Conservation (phyloP, 2,797 vertebrate genomes). For the Cichlasoma orientale region DNA sequence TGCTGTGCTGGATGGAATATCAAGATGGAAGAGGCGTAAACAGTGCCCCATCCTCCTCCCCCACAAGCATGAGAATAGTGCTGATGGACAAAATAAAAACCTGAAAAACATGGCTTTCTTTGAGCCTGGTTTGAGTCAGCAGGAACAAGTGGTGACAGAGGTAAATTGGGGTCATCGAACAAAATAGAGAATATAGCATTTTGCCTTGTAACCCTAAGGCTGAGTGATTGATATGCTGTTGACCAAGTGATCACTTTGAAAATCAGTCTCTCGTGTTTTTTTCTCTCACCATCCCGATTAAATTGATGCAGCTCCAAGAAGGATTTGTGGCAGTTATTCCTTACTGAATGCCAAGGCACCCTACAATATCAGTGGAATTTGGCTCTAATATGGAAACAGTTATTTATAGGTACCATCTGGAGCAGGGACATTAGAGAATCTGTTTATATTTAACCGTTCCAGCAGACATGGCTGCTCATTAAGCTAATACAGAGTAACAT, state of each 20-base stretch:
- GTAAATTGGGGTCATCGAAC: constrained; percentile 71
- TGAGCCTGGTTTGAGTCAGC: constrained; percentile 65
- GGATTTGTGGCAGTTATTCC: background rate
- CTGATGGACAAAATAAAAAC: constrained; percentile 72
- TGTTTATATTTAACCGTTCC: constrained; percentile 41
- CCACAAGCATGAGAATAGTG: constrained; percentile 56
- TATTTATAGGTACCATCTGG: constrained; percentile 51
- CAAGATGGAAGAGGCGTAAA: constrained; percentile 70
- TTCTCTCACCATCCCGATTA: background rate
- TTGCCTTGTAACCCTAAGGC: constrained; percentile 39
- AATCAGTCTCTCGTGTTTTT: background rate
- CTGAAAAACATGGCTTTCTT: constrained; percentile 60
- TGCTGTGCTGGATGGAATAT: constrained; percentile 63
- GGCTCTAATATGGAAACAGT: constrained; percentile 30
- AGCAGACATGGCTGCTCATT: constrained; percentile 32
- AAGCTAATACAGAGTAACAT: constrained; percentile 14
- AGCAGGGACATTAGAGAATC: constrained; percentile 28
- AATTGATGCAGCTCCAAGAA: background rate
- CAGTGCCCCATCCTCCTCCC: background rate
- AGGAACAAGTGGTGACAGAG: constrained; percentile 60
- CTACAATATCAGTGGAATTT: constrained; percentile 9
- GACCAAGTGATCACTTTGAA: constrained; percentile 26
- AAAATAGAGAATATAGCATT: constrained; percentile 55
- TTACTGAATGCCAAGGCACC: background rate
- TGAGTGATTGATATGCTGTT: constrained; percentile 64